Base-by-base conservation (phyloP, 2,113 vertebrate genomes). In the Procavia capensis region DNA sequence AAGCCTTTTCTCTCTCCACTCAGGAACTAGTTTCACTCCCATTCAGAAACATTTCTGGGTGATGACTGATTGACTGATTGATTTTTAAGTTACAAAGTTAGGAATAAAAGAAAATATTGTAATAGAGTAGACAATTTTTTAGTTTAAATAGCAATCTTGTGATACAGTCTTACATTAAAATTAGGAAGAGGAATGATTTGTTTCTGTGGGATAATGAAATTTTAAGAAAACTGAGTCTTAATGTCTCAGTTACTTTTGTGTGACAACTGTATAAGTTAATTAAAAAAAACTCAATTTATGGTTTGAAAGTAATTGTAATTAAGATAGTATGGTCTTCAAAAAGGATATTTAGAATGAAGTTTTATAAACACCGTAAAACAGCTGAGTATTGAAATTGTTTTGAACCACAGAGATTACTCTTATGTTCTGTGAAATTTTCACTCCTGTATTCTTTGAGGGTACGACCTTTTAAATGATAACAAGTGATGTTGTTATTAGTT, bases 81-180 rank as follows among this genome's bases (percentile, higher is more conserved):
- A n/a, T 68, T 86, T 86, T 79, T 34, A 45, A 82, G 81, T n/a
- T 54, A 79, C 22, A 68, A 93, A 66, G 50, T 64, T 92, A 85
- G 66, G 74, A 43, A 72, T 64, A 59, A 80, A 90, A 90, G 66
- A 41, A 80, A 16, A 59, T 3, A 45, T 54, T 54, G 8, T 41
- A 9, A 59, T 41, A 64, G n/a, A 31, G 11, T 75, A 43, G 11
- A 47, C 31, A 24, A 22, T n/a, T n/a, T 70, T 36, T 29, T 36
- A 8, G n/a, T 70, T 70, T 70, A 36, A 36, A 36, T 70, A 36
- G n/a, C n/a, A 70, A 70, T 22, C 64, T 66, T 34, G 14, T 70
- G 16, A 70, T 70, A 9, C 22, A 22, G 20, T 36, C 25, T 76
- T 76, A 68, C 34, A 68, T n/a, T 68, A 76, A 45, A 76, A 76